phyloP scores from a whole-genome alignment of 2,888 invertebrate genomes.

The Cantharis flavilabris region DNA sequence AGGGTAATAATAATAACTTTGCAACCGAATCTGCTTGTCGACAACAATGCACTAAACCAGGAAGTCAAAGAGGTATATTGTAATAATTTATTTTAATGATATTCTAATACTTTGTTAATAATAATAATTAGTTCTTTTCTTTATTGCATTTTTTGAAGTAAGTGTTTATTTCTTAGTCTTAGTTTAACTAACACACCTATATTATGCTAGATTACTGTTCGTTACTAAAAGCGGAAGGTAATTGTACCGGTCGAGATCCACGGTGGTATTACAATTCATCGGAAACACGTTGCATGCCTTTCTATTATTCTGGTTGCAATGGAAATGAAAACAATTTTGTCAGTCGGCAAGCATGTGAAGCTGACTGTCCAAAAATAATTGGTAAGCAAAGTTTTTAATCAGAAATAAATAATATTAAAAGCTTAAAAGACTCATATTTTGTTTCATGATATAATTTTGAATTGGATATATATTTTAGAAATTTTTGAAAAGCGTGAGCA shows the following conservation, averaged over 20 bases:
- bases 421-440: background rate
- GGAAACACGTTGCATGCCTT: conserved; percentile 87
- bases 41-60: conserved; percentile 77
- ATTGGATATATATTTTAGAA: background rate
- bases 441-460: background rate
- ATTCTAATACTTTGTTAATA: background rate
- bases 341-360: conserved; percentile 73
- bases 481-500: background rate
- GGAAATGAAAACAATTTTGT: conserved; percentile 88
- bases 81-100: background rate
- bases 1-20: conserved; percentile 86
- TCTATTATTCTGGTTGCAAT: conserved; percentile 91
- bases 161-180: background rate
- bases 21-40: conserved; percentile 78
- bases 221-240: conserved; percentile 74
- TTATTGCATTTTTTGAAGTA: background rate
- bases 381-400: conserved; percentile 63
- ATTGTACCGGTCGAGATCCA: conserved; percentile 75
- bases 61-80: conserved; percentile 69
- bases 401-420: too few species aligned
- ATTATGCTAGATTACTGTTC: conserved; percentile 72
- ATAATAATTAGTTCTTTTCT: background rate
- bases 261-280: conserved; percentile 85
- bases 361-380: conserved; percentile 76
- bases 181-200: conserved; percentile 32